Evolutionary conservation across 2,888 invertebrate genomes (phyloP).

Genomic region (Phyllotreta cruciferae): DNA sequence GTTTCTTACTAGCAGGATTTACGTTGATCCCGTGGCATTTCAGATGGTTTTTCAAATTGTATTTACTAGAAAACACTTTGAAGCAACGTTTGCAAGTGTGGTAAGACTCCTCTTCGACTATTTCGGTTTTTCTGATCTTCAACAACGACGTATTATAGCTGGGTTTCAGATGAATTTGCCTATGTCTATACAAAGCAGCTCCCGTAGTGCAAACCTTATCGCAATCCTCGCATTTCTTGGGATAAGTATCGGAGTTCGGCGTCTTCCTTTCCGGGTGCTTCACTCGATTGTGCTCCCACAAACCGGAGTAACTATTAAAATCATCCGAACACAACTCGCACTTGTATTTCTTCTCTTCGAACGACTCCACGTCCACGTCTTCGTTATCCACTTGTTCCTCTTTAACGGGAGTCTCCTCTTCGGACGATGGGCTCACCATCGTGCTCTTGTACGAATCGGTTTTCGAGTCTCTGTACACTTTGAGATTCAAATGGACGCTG

Average conservation of each 20-base stretch:
- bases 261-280: conserved; percentile 49
- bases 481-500: conserved; percentile 71
- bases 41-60: conserved; percentile 60
- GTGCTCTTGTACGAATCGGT: conserved; percentile 67
- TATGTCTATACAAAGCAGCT: conserved; percentile 53
- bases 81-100: conserved; percentile 62
- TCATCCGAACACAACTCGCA: conserved; percentile 66
- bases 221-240: conserved; percentile 53
- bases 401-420: conserved; percentile 38
- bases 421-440: conserved; percentile 61
- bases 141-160: conserved; percentile 22
- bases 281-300: conserved; percentile 55
- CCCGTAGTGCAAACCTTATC: conserved; percentile 51
- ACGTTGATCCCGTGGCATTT: conserved; percentile 60
- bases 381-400: conserved; percentile 54
- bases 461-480: conserved; percentile 71
- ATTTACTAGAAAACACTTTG: conserved; percentile 60
- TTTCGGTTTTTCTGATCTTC: conserved; percentile 30
- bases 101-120: conserved; percentile 52
- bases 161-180: conserved; percentile 52
- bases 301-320: conserved; percentile 51
- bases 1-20: conserved; percentile 49
- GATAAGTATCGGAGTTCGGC: conserved; percentile 43
- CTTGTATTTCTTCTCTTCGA: conserved; percentile 61
- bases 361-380: neutral